Evolutionary conservation across 2,888 invertebrate genomes (phyloP).

Genomic region (Parnassius glacialis): DNA sequence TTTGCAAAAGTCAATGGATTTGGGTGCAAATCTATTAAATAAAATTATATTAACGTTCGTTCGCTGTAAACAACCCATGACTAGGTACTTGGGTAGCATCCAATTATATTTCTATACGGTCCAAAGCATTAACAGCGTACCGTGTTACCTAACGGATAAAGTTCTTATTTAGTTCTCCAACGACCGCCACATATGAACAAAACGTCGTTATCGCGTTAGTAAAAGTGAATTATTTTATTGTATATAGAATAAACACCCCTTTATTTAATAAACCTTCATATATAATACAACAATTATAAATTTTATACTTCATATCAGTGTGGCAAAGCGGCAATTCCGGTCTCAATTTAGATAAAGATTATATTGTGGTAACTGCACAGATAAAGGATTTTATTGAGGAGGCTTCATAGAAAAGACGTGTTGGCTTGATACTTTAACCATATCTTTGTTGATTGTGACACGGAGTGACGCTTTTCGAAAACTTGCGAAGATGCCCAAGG

Average conservation of each 20-base stretch:
- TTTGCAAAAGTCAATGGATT: too few relatives aligned
- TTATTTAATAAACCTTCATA: slow-evolving; percentile 31
- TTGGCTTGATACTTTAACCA: slow-evolving; percentile 45
- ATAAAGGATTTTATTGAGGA: slow-evolving; percentile 68
- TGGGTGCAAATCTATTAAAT: too few relatives aligned
- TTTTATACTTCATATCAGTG: slow-evolving; percentile 50
- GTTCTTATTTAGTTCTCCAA: slow-evolving; percentile 41
- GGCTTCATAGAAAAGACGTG: slow-evolving; percentile 58
- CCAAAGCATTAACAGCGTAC: slow-evolving; percentile 48
- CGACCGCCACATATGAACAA: slow-evolving; percentile 46
- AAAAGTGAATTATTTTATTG: slow-evolving; percentile 61
- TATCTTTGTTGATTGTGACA: slow-evolving; percentile 46
- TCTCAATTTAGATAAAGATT: slow-evolving; percentile 71
- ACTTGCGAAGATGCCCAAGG: slow-evolving; percentile 49
- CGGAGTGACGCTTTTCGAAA: slow-evolving; percentile 35
- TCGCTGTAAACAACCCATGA: slow-evolving; percentile 29
- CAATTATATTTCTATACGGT: slow-evolving; percentile 49
- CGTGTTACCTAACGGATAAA: slow-evolving; percentile 46
- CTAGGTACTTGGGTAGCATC: slow-evolving; percentile 54
- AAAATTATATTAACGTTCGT: slow-evolving; percentile 6
- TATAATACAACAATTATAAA: slow-evolving; percentile 50
- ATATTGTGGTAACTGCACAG: slow-evolving; percentile 56
- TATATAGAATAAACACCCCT: slow-evolving; percentile 34
- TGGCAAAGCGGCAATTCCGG: slow-evolving; percentile 49
- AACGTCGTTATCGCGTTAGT: slow-evolving; percentile 43